Percentiles rank a stretch among this genome's conserved stretches.
These are phyloP conservation scores for Brachionus manjavacas DNA, from an alignment of 1,140 invertebrate genomes.

Conservation along the genomic window DNA sequence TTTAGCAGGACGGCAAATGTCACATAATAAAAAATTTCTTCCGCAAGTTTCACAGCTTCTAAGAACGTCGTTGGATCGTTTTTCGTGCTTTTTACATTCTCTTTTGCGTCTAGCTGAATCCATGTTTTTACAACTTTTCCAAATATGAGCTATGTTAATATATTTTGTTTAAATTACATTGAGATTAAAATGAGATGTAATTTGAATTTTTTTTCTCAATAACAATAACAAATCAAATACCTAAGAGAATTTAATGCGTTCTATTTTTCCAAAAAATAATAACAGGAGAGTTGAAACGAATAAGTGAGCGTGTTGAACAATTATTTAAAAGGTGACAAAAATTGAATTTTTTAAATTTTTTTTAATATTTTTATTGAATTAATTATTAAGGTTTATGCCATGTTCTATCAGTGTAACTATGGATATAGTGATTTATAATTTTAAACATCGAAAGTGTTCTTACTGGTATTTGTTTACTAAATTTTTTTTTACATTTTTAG, in stretches of 20 bases:
- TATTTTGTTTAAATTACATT: not conserved
- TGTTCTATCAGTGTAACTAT: not conserved
- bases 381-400: not conserved
- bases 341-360: not conserved
- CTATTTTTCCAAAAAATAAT: not conserved
- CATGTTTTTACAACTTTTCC: not conserved
- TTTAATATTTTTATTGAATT: not conserved
- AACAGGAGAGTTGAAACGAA: not conserved
- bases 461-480: not conserved
- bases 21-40: not conserved
- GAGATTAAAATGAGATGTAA: not conserved
- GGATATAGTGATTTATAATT: not conserved
- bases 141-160: not conserved
- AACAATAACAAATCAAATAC: not conserved
- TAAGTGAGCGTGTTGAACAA: not conserved
- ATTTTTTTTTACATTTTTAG: not conserved
- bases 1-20: constrained; percentile 15
- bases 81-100: constrained; percentile 38
- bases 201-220: not conserved
- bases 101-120: not conserved
- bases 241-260: not conserved
- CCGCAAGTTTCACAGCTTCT: constrained; percentile 20
- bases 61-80: not conserved
- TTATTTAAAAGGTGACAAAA: not conserved
- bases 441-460: not conserved